Conservation (phyloP, 2,888 invertebrate genomes). For the Drosophila mimica region DNA sequence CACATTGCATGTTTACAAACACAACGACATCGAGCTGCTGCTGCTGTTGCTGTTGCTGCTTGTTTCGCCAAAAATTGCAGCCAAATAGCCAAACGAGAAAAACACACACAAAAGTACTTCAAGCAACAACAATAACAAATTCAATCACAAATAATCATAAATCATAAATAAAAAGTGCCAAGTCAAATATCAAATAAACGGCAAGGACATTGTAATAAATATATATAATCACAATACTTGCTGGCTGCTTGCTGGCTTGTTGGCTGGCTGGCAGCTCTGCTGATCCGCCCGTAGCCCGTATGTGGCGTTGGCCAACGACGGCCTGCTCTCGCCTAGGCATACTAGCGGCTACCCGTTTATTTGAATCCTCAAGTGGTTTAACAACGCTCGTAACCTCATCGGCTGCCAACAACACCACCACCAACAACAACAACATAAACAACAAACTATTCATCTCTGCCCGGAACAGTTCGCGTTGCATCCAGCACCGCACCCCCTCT, state of each 20-base stretch:
- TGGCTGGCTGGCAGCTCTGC: slow-evolving; percentile 20
- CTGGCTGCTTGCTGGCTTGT: slow-evolving; percentile 6
- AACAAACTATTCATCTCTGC: slow-evolving; percentile 8
- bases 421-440: slow-evolving; percentile 10
- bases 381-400: slow-evolving; percentile 67
- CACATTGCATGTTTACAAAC: slow-evolving; percentile 66
- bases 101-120: slow-evolving; percentile 16
- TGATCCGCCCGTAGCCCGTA: slow-evolving; percentile 48
- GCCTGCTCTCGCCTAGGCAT: slow-evolving; percentile 46
- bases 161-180: slow-evolving; percentile 4
- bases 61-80: slow-evolving; percentile 57
- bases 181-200: slow-evolving; percentile 7
- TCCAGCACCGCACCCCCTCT: neutral
- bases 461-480: slow-evolving; percentile 3
- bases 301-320: slow-evolving; percentile 66
- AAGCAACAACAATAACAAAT: neutral
- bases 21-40: slow-evolving; percentile 48
- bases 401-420: slow-evolving; percentile 24
- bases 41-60: slow-evolving; percentile 26
- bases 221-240: slow-evolving; percentile 4
- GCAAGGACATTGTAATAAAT: slow-evolving; percentile 17
- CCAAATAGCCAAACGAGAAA: slow-evolving; percentile 26
- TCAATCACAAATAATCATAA: slow-evolving; percentile 1
- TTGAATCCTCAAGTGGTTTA: slow-evolving; percentile 64
- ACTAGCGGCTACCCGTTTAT: slow-evolving; percentile 21